Base-by-base conservation (phyloP, 2,797 vertebrate genomes). In the Nannoperca obscura region DNA sequence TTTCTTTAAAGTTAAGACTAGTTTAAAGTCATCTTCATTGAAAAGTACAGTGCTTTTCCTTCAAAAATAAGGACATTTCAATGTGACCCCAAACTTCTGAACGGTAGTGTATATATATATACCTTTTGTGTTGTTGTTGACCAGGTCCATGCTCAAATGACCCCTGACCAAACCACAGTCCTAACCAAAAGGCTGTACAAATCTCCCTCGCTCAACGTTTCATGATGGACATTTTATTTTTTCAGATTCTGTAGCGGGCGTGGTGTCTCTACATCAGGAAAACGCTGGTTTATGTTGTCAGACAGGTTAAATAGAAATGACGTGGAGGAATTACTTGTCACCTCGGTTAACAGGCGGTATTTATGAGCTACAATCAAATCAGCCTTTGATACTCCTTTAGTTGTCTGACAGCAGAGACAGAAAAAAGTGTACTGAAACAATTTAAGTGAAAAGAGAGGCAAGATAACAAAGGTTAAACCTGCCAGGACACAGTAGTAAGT, bases 231-330 rank as follows among this genome's bases (percentile, higher is more conserved):
- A 5, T 75, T 79, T 54, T 58, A 30, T 58, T 52, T 14, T 61
- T 74, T 19, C 40, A 11, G 64, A 57, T 32, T 50, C 17, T 27
- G 11, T 50, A 22, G 53, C 2, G 1, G 60, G 75, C 11, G 36
- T 68, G 54, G 36, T 68, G 55, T 58, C 30, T 62, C 42, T 12
- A 22, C 13, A 49, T 17, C 47, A 70, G 22, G 44, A 46, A 19
- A 71, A 79, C 60, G 55, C 22, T n/a, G 65, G 19, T 68, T 66
- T 36, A 61, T 66, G 66, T 58, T 63, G 77, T 76, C 49, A 61
- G 81, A 77, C 73, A 15, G 50, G 75, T 76, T 79, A 27, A 42
- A 40, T 64, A 60, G 81, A 60, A 84, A 49, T 81, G 71, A 80
- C 2, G 4, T 57, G 34, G 12, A 70, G 44, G 40, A 60, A 38